Base-by-base conservation (phyloP, 2,113 vertebrate genomes). In the Dipodomys stephensi region DNA sequence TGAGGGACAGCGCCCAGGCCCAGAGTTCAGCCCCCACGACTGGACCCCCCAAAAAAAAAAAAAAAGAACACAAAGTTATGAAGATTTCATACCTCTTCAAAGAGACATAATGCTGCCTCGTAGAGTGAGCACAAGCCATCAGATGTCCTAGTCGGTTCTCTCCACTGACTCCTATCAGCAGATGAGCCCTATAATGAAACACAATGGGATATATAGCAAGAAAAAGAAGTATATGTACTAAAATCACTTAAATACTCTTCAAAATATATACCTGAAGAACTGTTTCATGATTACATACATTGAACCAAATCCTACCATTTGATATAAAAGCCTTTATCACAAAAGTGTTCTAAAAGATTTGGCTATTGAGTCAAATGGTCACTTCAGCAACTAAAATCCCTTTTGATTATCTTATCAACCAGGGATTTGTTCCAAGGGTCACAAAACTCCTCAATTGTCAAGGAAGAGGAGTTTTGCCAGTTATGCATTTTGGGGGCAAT, bases 161-260 rank as follows among this genome's bases (percentile, higher is more conserved):
- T 98, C 99, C 99, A 99, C 88, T 99, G 99, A 96, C 99, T 99
- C 69, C 99, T 98, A 97, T 99, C 99, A 74, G 98, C 99, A 49
- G 99, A 99, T 8, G 99, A 99, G 85, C 99, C 99, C 99, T 99
- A 88, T 10, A 97, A 97, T 74, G 92, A 94, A 97, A 93, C 78
- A 95, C 92, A 67, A n/a, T 80, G 0, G 30, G 44, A 90, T 67
- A 95, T 79, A 95, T 79, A 85, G 32, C 86, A 91, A 71, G 8
- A 93, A 82, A 97, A 95, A 94, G 0, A 93, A 16, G 92, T 6
- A 85, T 60, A 68, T 23, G 13, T 44, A 73, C 82, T 92, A 90
- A 90, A 91, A 89, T 69, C 76, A 83, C 16, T 95, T 67, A 74
- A 69, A 85, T 15, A 72, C 30, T 88, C 39, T 64, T 83, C 8